phyloP scores from a whole-genome alignment of 1,140 invertebrate species.

The Pantala flavescens region DNA sequence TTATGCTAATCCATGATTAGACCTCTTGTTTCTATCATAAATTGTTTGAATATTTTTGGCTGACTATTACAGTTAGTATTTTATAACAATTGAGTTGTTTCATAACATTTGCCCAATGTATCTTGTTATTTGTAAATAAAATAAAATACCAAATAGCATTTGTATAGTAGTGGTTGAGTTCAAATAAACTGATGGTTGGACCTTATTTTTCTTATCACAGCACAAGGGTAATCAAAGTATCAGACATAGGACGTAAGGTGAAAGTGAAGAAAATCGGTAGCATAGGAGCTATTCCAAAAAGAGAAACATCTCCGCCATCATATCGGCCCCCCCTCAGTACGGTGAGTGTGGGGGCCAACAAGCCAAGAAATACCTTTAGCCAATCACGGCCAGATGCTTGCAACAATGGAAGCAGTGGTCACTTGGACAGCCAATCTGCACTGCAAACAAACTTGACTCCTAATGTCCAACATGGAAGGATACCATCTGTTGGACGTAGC shows the following conservation, averaged over 20 bases:
- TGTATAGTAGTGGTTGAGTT: no score
- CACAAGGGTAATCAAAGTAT: constrained; percentile 82
- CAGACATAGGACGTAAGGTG: constrained; percentile 73
- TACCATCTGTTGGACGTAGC: background rate
- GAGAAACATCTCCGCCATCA: constrained; percentile 26
- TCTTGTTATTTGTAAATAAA: no score
- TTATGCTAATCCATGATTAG: no score
- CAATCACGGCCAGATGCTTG: constrained; percentile 18
- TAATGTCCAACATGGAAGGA: constrained; percentile 25
- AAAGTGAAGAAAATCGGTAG: constrained; percentile 46
- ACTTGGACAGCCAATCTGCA: constrained; percentile 22
- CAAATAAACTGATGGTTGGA: no score
- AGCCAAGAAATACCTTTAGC: constrained; percentile 19
- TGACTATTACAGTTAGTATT: no score
- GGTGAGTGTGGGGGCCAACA: constrained; percentile 13
- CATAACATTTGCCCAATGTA: no score
- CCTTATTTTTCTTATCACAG: constrained; percentile 41
- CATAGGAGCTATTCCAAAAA: constrained; percentile 16
- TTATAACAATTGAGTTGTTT: no score
- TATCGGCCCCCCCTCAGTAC: constrained; percentile 26
- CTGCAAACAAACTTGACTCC: constrained; percentile 33
- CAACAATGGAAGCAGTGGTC: constrained; percentile 19
- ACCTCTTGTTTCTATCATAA: no score
- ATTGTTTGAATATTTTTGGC: no score
- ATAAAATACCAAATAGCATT: no score